Evolutionary conservation across 2,888 invertebrate species (phyloP).

Genomic region (Papilio gigon): DNA sequence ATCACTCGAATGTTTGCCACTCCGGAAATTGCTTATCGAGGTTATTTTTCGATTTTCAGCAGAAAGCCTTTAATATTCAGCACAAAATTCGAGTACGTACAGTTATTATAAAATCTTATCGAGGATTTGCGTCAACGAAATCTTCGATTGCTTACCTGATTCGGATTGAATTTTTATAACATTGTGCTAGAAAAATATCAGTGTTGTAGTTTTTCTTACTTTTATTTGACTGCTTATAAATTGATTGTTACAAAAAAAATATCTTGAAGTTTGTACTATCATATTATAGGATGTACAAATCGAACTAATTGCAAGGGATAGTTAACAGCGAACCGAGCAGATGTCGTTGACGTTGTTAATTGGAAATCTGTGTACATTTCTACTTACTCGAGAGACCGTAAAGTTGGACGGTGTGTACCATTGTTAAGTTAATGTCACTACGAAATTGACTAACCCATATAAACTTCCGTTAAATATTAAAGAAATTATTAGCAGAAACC

Average conservation of each 20-base stretch:
- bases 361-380: background rate
- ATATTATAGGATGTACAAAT: background rate
- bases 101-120: conserved; percentile 1
- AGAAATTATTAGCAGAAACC: no score
- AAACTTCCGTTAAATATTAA: background rate
- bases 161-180: background rate
- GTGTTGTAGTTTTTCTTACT: background rate
- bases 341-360: background rate
- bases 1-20: conserved; percentile 9
- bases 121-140: background rate
- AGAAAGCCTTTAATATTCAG: conserved; percentile 12
- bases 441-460: background rate
- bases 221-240: no score
- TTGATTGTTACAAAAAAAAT: no score
- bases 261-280: no score
- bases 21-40: background rate
- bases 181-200: background rate
- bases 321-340: background rate
- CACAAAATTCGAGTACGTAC: background rate
- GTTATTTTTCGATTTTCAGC: conserved; percentile 5
- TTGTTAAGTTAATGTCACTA: background rate
- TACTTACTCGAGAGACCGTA: conserved; percentile 14
- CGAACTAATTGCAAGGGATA: background rate
- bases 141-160: background rate
- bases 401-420: background rate